These are phyloP conservation scores for Agrilus planipennis DNA, from an alignment of 1,140 invertebrate genomes.

Conservation along the genomic window DNA sequence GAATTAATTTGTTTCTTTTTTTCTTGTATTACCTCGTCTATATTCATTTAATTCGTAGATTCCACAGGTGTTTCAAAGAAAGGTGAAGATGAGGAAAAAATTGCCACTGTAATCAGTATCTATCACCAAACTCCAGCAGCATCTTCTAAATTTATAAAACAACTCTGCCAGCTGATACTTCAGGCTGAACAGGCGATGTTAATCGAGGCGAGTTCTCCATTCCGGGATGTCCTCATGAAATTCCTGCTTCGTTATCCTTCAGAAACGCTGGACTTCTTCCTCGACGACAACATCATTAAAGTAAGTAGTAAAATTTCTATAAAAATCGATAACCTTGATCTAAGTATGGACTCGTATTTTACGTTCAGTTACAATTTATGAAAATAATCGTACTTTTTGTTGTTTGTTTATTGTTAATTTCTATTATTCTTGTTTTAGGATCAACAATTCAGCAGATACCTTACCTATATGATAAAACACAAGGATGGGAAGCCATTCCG, in stretches of 20 bases:
- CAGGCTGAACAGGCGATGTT: slow-evolving; percentile 79
- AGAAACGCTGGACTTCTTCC: slow-evolving; percentile 72
- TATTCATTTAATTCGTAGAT: not conserved
- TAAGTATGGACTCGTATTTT: too few relatives aligned
- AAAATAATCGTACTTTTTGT: not conserved
- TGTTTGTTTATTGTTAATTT: not conserved
- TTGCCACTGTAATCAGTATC: slow-evolving; percentile 80
- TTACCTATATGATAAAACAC: slow-evolving; percentile 76
- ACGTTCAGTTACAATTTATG: not conserved
- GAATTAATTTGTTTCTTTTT: not conserved
- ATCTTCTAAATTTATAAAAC: slow-evolving; percentile 69
- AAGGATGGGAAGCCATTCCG: slow-evolving; percentile 67
- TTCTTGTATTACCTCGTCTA: not conserved
- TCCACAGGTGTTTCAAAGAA: slow-evolving; percentile 57
- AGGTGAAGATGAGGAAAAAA: slow-evolving; percentile 71
- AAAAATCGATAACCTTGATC: too few relatives aligned
- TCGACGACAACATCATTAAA: slow-evolving; percentile 64
- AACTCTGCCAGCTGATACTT: slow-evolving; percentile 69
- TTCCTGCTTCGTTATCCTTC: slow-evolving; percentile 78
- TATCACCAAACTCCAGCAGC: slow-evolving; percentile 84
- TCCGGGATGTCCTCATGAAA: slow-evolving; percentile 75
- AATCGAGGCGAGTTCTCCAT: slow-evolving; percentile 82
- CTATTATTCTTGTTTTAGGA: slow-evolving; percentile 39
- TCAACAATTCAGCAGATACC: slow-evolving; percentile 74
- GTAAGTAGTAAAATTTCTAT: slow-evolving; percentile 17